phyloP scores from a whole-genome alignment of 2,113 vertebrate genomes.

The Phalacrocorax aristotelis region DNA sequence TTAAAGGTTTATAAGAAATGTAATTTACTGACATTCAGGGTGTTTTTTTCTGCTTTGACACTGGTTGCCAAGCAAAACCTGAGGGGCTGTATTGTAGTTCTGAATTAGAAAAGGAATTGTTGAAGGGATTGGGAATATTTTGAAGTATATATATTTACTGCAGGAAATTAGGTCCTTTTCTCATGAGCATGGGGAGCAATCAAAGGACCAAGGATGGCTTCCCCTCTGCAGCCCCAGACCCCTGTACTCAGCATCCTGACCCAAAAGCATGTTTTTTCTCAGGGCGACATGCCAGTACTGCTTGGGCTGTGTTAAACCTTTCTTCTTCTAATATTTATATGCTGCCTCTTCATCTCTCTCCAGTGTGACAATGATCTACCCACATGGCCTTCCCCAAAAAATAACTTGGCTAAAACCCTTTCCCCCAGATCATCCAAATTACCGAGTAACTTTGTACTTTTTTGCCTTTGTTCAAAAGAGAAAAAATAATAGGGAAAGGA shows the following conservation, averaged over 20 bases:
- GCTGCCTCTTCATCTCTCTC: not conserved
- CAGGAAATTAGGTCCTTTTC: not conserved
- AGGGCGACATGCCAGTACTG: not conserved
- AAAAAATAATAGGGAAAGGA: not conserved
- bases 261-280: conserved; percentile 11
- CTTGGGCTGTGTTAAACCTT: not conserved
- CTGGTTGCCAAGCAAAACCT: not conserved
- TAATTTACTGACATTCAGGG: not conserved
- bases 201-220: conserved; percentile 1
- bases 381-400: not conserved
- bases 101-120: conserved; percentile 4
- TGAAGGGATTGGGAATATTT: conserved; percentile 16
- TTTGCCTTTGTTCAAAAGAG: not conserved
- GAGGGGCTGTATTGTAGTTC: not conserved
- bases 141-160: not conserved
- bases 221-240: not conserved
- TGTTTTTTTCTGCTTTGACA: not conserved
- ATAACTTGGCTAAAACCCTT: not conserved
- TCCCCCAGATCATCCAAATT: not conserved
- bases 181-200: not conserved
- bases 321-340: not conserved
- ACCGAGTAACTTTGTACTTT: not conserved
- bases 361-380: not conserved
- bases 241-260: not conserved
- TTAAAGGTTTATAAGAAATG: not conserved